Evolutionary conservation across 2,113 vertebrate species (phyloP).

Genomic region (Vulpes lagopus): DNA sequence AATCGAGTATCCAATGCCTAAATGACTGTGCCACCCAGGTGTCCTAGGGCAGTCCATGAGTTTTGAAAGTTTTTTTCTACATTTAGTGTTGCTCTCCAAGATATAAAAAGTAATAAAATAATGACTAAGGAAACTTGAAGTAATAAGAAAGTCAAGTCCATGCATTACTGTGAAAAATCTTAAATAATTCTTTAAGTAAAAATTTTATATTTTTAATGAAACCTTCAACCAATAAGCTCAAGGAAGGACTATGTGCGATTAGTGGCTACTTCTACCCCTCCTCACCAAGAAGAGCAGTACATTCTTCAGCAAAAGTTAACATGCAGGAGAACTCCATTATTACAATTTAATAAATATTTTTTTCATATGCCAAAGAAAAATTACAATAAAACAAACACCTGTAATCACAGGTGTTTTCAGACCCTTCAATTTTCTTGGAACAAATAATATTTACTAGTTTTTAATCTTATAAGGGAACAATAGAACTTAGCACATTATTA

Average conservation of each 20-base stretch:
- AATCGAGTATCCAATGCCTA: neutral
- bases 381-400: neutral
- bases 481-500: neutral
- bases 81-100: neutral
- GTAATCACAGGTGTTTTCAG: neutral
- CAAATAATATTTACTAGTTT: neutral
- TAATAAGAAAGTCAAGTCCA: neutral
- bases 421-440: neutral
- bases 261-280: fast-evolving
- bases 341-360: neutral
- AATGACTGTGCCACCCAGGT: neutral
- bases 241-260: neutral
- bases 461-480: neutral
- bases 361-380: neutral
- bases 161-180: neutral
- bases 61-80: neutral
- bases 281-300: fast-evolving
- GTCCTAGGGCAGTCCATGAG: neutral
- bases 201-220: neutral
- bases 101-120: conserved; percentile 47
- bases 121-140: conserved; percentile 14
- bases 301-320: neutral
- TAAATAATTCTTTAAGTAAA: neutral
- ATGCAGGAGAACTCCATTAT: neutral
- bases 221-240: neutral